phyloP scores from a whole-genome alignment of 1,140 invertebrate species.

The Pseudomyrmex pallidus region DNA sequence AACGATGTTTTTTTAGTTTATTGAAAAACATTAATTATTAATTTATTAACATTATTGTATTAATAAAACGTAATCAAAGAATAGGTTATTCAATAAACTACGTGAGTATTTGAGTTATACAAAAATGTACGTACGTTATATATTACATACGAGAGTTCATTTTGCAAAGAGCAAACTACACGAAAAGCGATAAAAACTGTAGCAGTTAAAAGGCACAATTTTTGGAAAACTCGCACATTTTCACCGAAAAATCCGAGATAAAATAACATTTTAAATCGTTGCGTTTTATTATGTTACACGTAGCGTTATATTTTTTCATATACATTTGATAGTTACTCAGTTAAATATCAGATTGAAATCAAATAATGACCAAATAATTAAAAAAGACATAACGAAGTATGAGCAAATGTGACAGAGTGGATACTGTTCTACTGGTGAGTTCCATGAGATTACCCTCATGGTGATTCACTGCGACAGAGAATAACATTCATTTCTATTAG shows the following conservation, averaged over 20 bases:
- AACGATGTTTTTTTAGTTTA: no score
- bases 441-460: background rate
- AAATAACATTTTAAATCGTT: background rate
- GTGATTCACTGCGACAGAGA: background rate
- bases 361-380: background rate
- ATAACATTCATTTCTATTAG: constrained; percentile 74
- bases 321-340: background rate
- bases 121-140: no score
- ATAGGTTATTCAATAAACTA: background rate
- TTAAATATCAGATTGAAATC: background rate
- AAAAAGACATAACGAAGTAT: background rate
- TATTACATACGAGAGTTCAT: background rate
- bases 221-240: background rate
- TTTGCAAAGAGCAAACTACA: background rate
- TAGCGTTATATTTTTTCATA: background rate
- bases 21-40: no score
- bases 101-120: background rate
- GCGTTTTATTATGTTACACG: background rate
- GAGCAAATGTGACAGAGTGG: background rate
- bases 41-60: no score
- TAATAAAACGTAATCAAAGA: no score
- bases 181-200: constrained; percentile 28
- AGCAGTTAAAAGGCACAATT: constrained; percentile 18
- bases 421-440: background rate
- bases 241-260: background rate